Evolutionary conservation across 2,113 vertebrate species (phyloP), one percentile per base, ranked within the genome.

Genomic region (Lasiurus cinereus): DNA sequence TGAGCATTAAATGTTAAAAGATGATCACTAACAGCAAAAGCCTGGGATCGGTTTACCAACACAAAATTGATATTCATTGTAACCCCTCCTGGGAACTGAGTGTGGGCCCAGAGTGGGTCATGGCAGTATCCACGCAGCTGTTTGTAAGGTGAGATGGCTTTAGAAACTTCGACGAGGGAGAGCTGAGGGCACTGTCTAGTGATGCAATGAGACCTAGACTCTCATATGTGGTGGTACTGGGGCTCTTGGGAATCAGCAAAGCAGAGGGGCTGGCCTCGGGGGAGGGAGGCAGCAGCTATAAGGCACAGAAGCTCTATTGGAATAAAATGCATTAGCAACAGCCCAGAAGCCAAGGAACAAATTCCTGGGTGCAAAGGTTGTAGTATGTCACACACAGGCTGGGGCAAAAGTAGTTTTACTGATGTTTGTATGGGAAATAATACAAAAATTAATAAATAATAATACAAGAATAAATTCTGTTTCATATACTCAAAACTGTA

Each of bases 1-100:
- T 59, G 64, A 91, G 80, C 16, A 74, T 56, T 73, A 78, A 93
- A 69, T 52, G 52, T 15, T 78, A 78, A 96, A 62, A 67, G 59
- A 84, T 15, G 46, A 66, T 70, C 50, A 43, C 22, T 50, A 46
- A 59, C 11, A 85, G 39, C 27, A 36, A 73, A 78, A 86, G 36
- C 18, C 73, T 83, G 62, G 16, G 33, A 4, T 73, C 88, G 56
- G 11, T 70, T 88, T 43, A 16, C 74, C 64, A 70, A 79, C 66
- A 89, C 59, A 83, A 79, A 80, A 56, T 54, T 64, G 46, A 48
- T 59, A 52, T 24, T 70, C 29, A 86, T 50, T 4, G 7, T 72
- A 80, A 66, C 1, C 12, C 27, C 67, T 79, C 50, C n/a, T 69
- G 59, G 64, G 83, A 91, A 24, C 8, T 18, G 69, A 78, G 54